Evolutionary conservation across 1,140 invertebrate genomes (phyloP), one percentile per base, ranked within the genome.

Genomic region (Magallana gigas): DNA sequence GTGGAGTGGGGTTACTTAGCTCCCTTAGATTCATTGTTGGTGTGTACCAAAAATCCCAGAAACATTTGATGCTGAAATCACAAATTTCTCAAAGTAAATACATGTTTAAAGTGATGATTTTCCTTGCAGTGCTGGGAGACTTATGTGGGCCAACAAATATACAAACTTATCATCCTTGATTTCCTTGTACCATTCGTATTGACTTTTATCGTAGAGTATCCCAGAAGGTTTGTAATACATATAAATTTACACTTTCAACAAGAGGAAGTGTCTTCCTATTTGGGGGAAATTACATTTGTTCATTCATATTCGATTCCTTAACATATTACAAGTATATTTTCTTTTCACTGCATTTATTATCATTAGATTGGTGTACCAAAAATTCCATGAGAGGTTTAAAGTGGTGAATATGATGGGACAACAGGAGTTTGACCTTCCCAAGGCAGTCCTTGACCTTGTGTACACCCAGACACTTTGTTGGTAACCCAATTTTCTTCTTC

Each of bases 391-490:
- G 71, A 80, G 12, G 57, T 57, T 18, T n/a, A 83, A 83, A 12
- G 68, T 91, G 11, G 82, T 91, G 4, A 85, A 89, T 23, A 82
- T 91, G 36, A 83, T 94, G 58, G 93, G 94, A 9, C 85, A 96
- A 96, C 89, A 97, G 93, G 96, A 97, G 88, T 98, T 98, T 93
- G 96, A 97, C 92, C 94, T 98, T 18, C 96, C 97, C 0, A 97
- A 97, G 91, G 97, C 98, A 90, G 97, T 98, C 0, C 94, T 98
- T 6, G 97, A 98, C 93, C 96, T 98, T 57, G 96, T 98, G 12
- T 98, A 98, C 93, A 96, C 96, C 0, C 98, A 98, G 94, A 97
- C 96, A 1, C 95, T 98, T 0, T 97, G 97, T 90, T 98, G 97
- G 94, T 94, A 90, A 88, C 3, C 36, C 36, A 48, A 48, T 48